Base-by-base conservation (phyloP, 2,113 vertebrate species). In the Rhagologus leucostigma region DNA sequence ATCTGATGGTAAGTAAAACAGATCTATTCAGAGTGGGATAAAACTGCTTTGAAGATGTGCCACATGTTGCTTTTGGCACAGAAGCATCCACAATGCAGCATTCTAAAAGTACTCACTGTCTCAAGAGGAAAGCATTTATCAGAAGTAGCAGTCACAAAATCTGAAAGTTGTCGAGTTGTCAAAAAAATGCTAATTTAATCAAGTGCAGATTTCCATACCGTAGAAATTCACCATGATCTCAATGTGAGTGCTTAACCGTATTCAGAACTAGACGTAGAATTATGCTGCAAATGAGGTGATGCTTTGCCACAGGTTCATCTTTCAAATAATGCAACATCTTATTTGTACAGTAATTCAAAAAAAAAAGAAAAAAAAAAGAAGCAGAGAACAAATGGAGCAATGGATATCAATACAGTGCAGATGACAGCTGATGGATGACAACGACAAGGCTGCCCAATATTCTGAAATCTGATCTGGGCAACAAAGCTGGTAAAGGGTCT, bases 121-220 rank as follows among this genome's bases (percentile, higher is more conserved):
- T 78, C 46, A 93, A 77, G 68, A 78, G 55, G 24, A 84, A 26
- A 91, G 12, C 56, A 52, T 94, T 96, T 96, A 91, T 86, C 50
- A 95, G 42, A 80, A 81, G 71, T 56, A 90, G 57, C 49, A 93
- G 78, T 62, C 83, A 71, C 41, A 73, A 84, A 90, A 46, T 53
- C 32, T 55, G 47, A 70, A 96, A 94, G 71, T 64, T 77, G 57
- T 84, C 70, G 85, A 93, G 67, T 70, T 94, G 71, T 90, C 79
- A 89, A 71, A 68, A 89, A 96, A 95, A 96, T 94, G 64, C 62
- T 92, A 95, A 96, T 95, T 95, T 95, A 93, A 93, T 84, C 85
- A 93, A 93, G 42, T 49, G 26, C 41, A 75, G 19, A 74, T 86
- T 95, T 93, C 76, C 86, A 79, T 60, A 63, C 30, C 21, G 62